A percentile compares a stretch with the other conserved stretches of the same genome.
Conservation (phyloP, 2,797 vertebrate genomes). For the Poeciliopsis infans region DNA sequence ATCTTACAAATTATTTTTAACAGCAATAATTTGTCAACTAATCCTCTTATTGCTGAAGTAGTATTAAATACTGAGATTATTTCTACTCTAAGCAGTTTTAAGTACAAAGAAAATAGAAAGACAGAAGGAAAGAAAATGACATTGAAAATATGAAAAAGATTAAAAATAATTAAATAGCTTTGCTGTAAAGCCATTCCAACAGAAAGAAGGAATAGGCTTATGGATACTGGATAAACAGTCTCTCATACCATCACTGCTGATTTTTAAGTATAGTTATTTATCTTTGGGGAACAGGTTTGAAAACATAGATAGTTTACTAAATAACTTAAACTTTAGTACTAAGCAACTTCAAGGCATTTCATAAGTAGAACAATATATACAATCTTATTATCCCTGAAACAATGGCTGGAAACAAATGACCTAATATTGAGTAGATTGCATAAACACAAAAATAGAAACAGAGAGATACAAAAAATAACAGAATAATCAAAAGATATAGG, state of each 20-base stretch:
- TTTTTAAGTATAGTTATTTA: background rate
- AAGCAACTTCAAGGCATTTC: background rate
- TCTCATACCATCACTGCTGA: background rate
- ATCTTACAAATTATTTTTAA: background rate
- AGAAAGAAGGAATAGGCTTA: background rate
- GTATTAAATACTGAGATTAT: background rate
- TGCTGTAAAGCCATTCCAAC: background rate
- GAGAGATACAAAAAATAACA: background rate
- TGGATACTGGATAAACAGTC: background rate
- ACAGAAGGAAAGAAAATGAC: background rate
- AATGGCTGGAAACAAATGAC: background rate
- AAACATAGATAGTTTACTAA: background rate
- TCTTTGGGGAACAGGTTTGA: background rate
- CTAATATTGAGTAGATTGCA: background rate
- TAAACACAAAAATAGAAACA: background rate
- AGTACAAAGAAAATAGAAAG: background rate
- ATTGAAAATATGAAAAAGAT: background rate
- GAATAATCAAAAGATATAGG: background rate
- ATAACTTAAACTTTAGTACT: background rate
- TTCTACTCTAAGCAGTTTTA: background rate
- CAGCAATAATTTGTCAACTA: background rate
- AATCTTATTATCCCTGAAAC: background rate
- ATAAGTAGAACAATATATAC: background rate
- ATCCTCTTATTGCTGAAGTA: background rate
- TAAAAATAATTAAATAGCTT: background rate